Evolutionary conservation across 2,113 vertebrate genomes (phyloP).

Genomic region (Carassius carassius): DNA sequence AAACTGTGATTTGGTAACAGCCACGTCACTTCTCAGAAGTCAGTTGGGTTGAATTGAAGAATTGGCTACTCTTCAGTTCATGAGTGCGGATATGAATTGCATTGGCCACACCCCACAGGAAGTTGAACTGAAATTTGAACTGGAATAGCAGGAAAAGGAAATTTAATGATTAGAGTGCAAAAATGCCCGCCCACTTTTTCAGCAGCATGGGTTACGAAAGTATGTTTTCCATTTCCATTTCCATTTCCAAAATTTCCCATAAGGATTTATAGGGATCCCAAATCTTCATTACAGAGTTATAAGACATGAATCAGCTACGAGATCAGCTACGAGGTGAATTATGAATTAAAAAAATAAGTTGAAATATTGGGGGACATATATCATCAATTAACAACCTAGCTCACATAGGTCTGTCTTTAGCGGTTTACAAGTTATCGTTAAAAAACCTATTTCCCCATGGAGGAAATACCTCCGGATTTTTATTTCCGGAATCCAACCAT

Average conservation of each 20-base stretch:
- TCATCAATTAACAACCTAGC: neutral
- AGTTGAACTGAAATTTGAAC: too few species aligned
- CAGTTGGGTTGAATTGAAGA: slow-evolving; percentile 20
- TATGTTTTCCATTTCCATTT: too few species aligned
- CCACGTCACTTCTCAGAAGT: slow-evolving; percentile 10
- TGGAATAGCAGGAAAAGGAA: too few species aligned
- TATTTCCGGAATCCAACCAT: neutral
- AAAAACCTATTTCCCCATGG: too few species aligned
- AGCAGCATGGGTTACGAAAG: neutral
- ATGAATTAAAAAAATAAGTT: neutral
- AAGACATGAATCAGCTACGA: neutral
- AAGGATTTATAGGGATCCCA: neutral
- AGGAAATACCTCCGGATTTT: neutral
- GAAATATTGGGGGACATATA: neutral
- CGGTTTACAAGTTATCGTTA: too few species aligned
- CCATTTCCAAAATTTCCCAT: neutral
- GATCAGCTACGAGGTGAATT: neutral
- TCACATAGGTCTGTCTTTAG: neutral
- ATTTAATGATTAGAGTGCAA: too few species aligned
- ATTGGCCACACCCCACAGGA: neutral
- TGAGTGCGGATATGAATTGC: neutral
- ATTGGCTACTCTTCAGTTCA: neutral
- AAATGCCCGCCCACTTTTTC: neutral
- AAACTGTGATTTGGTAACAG: slow-evolving; percentile 6
- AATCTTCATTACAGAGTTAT: neutral